phyloP scores from a whole-genome alignment of 2,113 vertebrate species.

The Albula glossodonta region DNA sequence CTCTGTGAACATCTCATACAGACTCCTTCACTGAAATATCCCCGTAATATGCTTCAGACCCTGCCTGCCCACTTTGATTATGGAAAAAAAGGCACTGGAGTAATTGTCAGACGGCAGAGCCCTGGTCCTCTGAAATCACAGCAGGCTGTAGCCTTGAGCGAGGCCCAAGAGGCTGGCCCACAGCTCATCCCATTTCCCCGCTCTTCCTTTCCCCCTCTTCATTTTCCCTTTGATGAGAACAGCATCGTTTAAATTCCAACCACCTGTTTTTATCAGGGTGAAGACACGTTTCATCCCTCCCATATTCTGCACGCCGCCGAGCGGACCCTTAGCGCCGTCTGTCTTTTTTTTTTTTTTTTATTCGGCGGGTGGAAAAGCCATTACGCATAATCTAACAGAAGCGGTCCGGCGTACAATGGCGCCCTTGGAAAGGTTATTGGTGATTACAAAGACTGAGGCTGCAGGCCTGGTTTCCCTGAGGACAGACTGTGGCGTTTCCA shows the following conservation, averaged over 20 bases:
- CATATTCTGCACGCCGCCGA: not conserved
- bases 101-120: not conserved
- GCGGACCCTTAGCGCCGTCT: too few species aligned
- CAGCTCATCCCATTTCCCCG: too few species aligned
- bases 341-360: conserved; percentile 41
- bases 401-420: conserved; percentile 59
- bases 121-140: not conserved
- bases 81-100: not conserved
- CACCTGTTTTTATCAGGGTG: not conserved
- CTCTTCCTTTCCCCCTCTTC: not conserved
- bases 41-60: not conserved
- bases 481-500: conserved; percentile 40
- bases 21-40: not conserved
- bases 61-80: too few species aligned
- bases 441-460: conserved; percentile 57
- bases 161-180: not conserved
- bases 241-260: not conserved
- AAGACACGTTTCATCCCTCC: not conserved
- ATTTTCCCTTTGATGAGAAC: not conserved
- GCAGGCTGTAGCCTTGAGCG: not conserved
- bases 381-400: conserved; percentile 66
- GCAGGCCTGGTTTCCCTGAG: conserved; percentile 40
- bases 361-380: conserved; percentile 44
- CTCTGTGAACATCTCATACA: too few species aligned
- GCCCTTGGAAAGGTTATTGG: conserved; percentile 52